Evolutionary conservation across 2,888 invertebrate species (phyloP).

Genomic region (Papilio elwesi): DNA sequence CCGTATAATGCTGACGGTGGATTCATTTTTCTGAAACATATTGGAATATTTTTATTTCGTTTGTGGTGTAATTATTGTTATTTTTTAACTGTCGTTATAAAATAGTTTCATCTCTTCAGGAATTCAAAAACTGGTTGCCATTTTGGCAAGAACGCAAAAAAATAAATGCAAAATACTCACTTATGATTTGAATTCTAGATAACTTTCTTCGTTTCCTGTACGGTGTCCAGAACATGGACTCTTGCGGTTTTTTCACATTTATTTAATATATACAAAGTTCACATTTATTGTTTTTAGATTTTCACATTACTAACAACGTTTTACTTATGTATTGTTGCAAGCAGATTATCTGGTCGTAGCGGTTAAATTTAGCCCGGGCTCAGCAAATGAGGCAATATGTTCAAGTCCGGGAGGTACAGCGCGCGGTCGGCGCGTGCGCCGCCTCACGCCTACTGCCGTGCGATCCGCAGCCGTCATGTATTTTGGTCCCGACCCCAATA

Average conservation of each 20-base stretch:
- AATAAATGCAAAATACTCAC: slow-evolving; percentile 77
- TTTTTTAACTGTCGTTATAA: slow-evolving; percentile 53
- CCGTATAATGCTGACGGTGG: slow-evolving; percentile 94
- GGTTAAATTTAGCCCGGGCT: slow-evolving; percentile 77
- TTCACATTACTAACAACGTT: slow-evolving; percentile 70
- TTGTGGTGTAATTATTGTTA: slow-evolving; percentile 45
- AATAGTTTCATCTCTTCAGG: slow-evolving; percentile 56
- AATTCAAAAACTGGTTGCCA: slow-evolving; percentile 69
- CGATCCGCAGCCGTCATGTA: slow-evolving; percentile 73
- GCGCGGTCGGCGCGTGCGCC: slow-evolving; percentile 78
- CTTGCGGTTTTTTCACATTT: slow-evolving; percentile 52
- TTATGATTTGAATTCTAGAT: slow-evolving; percentile 60
- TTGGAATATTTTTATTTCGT: slow-evolving; percentile 4
- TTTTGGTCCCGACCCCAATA: slow-evolving; percentile 83
- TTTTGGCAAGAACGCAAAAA: slow-evolving; percentile 72
- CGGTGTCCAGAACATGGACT: slow-evolving; percentile 47
- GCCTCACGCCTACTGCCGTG: slow-evolving; percentile 80
- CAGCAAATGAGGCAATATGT: slow-evolving; percentile 75
- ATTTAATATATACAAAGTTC: slow-evolving; percentile 58
- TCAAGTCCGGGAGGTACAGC: slow-evolving; percentile 66
- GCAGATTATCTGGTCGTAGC: slow-evolving; percentile 78
- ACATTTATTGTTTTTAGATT: slow-evolving; percentile 56
- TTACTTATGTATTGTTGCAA: slow-evolving; percentile 75
- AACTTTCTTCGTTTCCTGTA: slow-evolving; percentile 70
- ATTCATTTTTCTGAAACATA: slow-evolving; percentile 80